phyloP scores from a whole-genome alignment of 2,113 vertebrate species.

The Chamaetylas fuelleborni region DNA sequence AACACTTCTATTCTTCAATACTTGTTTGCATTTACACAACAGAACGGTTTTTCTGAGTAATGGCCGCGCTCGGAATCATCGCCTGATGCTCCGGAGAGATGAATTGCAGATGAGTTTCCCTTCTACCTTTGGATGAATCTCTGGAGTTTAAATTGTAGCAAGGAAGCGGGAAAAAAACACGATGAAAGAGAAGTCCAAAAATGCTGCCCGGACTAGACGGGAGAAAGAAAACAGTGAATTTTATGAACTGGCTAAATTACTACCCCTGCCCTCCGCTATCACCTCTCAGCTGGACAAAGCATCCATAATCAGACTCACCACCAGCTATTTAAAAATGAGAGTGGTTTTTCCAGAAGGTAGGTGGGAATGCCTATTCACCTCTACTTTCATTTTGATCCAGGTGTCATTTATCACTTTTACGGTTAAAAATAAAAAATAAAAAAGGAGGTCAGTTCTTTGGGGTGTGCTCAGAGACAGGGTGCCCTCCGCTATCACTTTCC shows the following conservation, averaged over 20 bases:
- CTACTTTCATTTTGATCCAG: not conserved
- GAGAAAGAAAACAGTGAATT: constrained; percentile 99
- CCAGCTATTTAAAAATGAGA: constrained; percentile 98
- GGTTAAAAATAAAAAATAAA: too few species aligned
- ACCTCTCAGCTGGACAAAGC: constrained; percentile 99
- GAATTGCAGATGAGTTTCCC: constrained; percentile 52
- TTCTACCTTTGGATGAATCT: constrained; percentile 77
- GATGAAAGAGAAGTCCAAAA: constrained; percentile 99
- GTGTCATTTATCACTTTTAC: not conserved
- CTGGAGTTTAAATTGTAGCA: constrained; percentile 68
- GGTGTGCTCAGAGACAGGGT: not conserved
- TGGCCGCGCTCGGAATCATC: not conserved
- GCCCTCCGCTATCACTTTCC: not conserved
- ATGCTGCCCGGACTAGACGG: constrained; percentile 95
- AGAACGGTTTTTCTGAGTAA: constrained; percentile 15
- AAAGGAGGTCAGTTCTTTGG: not conserved
- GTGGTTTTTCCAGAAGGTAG: constrained; percentile 96
- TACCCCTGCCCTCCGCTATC: constrained; percentile 97
- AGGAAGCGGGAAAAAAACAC: constrained; percentile 71
- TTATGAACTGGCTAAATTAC: constrained; percentile 96
- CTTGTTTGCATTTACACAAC: not conserved
- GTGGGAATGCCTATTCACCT: constrained; percentile 38
- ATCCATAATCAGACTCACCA: constrained; percentile 97
- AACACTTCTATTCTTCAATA: not conserved
- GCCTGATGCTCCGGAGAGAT: constrained; percentile 24